Evolutionary conservation across 2,888 invertebrate genomes (phyloP).

Genomic region (Scaptodrosophila latifasciaeformis): DNA sequence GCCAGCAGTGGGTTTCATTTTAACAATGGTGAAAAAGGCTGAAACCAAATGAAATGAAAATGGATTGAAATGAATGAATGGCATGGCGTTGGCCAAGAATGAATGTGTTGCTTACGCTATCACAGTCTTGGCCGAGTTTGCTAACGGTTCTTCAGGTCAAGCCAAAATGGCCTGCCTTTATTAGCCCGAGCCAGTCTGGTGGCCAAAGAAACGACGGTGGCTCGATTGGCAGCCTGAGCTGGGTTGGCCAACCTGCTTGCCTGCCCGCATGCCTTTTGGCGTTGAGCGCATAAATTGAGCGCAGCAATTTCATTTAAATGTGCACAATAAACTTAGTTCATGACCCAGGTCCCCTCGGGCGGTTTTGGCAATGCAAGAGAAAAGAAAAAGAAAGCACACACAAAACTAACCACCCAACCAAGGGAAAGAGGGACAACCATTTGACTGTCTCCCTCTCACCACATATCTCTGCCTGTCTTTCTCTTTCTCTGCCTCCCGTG

Average conservation of each 20-base stretch:
- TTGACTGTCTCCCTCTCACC: not conserved
- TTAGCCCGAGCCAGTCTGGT: no score
- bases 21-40: slow-evolving; percentile 31
- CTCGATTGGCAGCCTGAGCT: no score
- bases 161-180: no score
- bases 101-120: no score
- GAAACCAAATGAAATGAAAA: slow-evolving; percentile 24
- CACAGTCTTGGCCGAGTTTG: no score
- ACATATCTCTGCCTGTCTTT: not conserved
- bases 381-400: no score
- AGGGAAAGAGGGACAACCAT: no score
- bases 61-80: slow-evolving; percentile 36
- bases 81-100: slow-evolving; percentile 4
- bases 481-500: slow-evolving; percentile 9
- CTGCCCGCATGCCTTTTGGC: slow-evolving; percentile 47
- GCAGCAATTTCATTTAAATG: slow-evolving; percentile 67
- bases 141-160: no score
- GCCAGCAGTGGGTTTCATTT: slow-evolving; percentile 23
- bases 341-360: slow-evolving; percentile 56
- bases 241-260: no score
- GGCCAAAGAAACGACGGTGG: no score
- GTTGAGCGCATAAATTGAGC: slow-evolving; percentile 65
- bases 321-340: slow-evolving; percentile 67
- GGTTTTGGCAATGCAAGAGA: slow-evolving; percentile 23
- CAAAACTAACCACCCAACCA: no score